These are phyloP conservation scores for Amphiura filiformis DNA, from an alignment of 35 echinoderm and acorn worm genomes.

Conservation along the genomic window DNA sequence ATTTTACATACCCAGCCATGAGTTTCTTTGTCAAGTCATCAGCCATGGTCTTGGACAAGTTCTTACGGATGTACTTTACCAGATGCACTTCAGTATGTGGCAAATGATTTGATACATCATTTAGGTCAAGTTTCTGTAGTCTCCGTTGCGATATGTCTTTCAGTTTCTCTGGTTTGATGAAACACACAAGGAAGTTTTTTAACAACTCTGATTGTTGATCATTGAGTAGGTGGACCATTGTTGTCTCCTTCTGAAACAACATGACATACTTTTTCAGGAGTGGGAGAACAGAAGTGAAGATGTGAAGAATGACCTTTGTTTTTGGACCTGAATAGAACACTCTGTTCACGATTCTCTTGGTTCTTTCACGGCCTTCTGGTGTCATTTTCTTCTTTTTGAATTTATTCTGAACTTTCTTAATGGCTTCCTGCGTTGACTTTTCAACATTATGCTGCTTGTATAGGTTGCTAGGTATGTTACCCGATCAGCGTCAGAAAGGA, in stretches of 20 bases:
- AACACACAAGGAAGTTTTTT: constrained; percentile 38
- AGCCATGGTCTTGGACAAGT: neutral
- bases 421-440: neutral
- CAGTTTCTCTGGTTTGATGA: constrained; percentile 65
- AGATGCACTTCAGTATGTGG: neutral
- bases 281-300: constrained; percentile 37
- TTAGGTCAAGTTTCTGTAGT: constrained; percentile 23
- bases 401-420: constrained; percentile 41
- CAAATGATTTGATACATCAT: neutral
- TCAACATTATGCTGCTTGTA: constrained; percentile 40
- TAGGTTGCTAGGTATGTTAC: constrained; percentile 25
- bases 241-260: constrained; percentile 43
- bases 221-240: constrained; percentile 52
- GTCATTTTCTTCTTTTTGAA: constrained; percentile 42
- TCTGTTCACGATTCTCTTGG: constrained; percentile 35
- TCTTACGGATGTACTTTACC: neutral
- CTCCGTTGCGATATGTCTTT: neutral
- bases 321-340: constrained; percentile 31
- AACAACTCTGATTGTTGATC: constrained; percentile 38
- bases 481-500: constrained; percentile 32
- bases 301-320: constrained; percentile 43
- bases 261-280: constrained; percentile 61
- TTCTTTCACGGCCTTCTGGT: constrained; percentile 37
- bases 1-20: neutral
- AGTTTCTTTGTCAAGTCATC: neutral